Percentiles rank a stretch among this genome's conserved stretches.
Evolutionary conservation across 2,888 invertebrate species (phyloP).

Genomic region (Ecliptopera silaceata): DNA sequence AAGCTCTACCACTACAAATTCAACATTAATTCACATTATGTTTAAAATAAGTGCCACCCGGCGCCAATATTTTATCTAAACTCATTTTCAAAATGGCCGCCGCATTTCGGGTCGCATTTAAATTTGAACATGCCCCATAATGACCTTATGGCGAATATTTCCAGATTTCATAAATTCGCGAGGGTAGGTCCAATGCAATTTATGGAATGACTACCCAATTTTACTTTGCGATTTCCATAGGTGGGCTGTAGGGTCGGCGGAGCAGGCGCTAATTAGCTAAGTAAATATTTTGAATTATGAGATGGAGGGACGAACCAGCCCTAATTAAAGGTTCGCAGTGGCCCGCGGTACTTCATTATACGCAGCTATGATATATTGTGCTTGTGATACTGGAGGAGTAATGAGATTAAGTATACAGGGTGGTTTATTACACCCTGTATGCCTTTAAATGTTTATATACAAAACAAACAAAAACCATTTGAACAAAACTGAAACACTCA

Average conservation of each 20-base stretch:
- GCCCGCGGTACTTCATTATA: no score
- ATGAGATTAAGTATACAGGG: no score
- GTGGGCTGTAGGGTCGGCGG: slow-evolving; percentile 28
- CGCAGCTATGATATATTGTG: no score
- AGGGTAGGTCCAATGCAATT: slow-evolving; percentile 58
- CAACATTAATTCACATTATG: no score
- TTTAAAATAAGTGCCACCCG: background rate
- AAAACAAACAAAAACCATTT: no score
- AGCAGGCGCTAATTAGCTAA: slow-evolving; percentile 9
- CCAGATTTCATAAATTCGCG: slow-evolving; percentile 51
- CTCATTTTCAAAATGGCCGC: slow-evolving; percentile 9
- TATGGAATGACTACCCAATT: slow-evolving; percentile 67
- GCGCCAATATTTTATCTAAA: slow-evolving; percentile 16
- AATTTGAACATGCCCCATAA: slow-evolving; percentile 21
- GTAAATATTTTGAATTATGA: slow-evolving; percentile 1
- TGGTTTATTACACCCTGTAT: no score
- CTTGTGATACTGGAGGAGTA: no score
- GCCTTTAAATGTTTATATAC: no score
- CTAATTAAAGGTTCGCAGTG: no score
- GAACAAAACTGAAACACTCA: no score
- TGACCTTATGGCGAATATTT: slow-evolving; percentile 46
- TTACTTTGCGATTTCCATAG: slow-evolving; percentile 58
- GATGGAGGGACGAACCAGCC: no score
- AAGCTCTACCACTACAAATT: no score
- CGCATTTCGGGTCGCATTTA: slow-evolving; percentile 24